Evolutionary conservation across 2,888 invertebrate species (phyloP), one percentile per base, ranked within the genome.

Genomic region (Leptinotarsa tumamoca): DNA sequence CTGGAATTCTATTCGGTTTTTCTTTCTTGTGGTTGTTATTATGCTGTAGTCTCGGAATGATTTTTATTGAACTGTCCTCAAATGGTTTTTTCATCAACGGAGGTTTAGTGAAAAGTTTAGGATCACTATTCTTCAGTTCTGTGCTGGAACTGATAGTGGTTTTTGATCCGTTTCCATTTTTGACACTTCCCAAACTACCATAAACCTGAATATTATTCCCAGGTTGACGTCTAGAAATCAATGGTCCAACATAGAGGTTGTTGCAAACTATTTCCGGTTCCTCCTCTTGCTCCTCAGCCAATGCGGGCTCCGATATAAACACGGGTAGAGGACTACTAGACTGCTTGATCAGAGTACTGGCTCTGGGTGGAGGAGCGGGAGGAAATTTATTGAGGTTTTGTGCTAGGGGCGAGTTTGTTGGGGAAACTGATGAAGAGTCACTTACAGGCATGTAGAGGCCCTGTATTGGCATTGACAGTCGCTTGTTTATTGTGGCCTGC

Each of bases 361-460:
- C 92, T 83, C 95, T 90, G 0, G 95, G 95, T 0, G 95, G 95
- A 3, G 95, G 95, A 76, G 92, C 90, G 0, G 95, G 94, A 0
- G 93, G 93, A 74, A 91, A 87, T 86, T 88, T 90, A 52, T 77
- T 77, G 27, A 79, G 76, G 71, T 78, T 71, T 76, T 83, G 84
- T 13, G 80, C 81, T 21, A 80, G 86, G 5, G 89, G 89, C 17
- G 86, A 86, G 74, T 85, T 86, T 15, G 86, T 85, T 76, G 85
- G 87, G 4, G 86, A 84, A 33, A 84, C 81, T 0, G 85, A 84
- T 4, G 84, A 81, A 27, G 79, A 82, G 75, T 87, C 87, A 27
- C 85, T 83, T 75, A 87, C 85, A 2, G 86, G 86, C 70, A 84
- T 70, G 74, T 85, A 85, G 13, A 87, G 73, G 74, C 87, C 85